Evolutionary conservation across 2,113 vertebrate species (phyloP).

Genomic region (Festucalex cinctus): DNA sequence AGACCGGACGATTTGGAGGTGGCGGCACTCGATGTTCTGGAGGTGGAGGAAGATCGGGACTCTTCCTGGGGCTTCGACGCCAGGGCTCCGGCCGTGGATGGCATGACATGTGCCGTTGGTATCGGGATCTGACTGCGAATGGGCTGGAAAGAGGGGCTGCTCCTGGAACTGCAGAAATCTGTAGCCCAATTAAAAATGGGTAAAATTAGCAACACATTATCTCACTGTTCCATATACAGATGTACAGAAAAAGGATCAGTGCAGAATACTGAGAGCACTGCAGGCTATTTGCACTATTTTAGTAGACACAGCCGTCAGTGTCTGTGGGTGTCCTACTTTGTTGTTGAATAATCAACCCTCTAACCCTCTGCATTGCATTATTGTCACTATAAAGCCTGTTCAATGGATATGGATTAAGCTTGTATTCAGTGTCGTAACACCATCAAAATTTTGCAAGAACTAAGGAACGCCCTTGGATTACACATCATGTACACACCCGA

Average conservation of each 20-base stretch:
- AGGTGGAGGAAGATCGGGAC: slow-evolving; percentile 56
- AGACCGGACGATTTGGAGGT: slow-evolving; percentile 70
- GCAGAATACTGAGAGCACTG: slow-evolving; percentile 32
- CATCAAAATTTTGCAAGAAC: background rate
- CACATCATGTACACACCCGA: slow-evolving; percentile 15
- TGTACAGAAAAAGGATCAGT: slow-evolving; percentile 11
- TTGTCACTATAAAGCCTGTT: background rate
- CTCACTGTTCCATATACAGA: slow-evolving; percentile 7
- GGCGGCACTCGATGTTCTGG: slow-evolving; percentile 66
- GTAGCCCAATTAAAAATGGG: slow-evolving; percentile 9
- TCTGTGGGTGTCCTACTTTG: slow-evolving; percentile 65
- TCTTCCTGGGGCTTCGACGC: slow-evolving; percentile 77
- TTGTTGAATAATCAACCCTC: slow-evolving; percentile 41
- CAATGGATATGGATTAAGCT: background rate
- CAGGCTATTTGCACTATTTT: slow-evolving; percentile 53
- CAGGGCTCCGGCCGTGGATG: slow-evolving; percentile 83
- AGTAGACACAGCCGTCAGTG: slow-evolving; percentile 38
- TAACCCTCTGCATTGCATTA: background rate
- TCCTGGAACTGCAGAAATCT: slow-evolving; percentile 86
- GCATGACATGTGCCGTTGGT: slow-evolving; percentile 97
- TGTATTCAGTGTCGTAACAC: background rate
- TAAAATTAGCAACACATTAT: slow-evolving; percentile 1
- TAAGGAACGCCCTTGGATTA: slow-evolving; percentile 1
- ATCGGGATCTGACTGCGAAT: slow-evolving; percentile 91
- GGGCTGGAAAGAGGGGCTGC: slow-evolving; percentile 87